Evolutionary conservation across 2,113 vertebrate genomes (phyloP).

Genomic region (Sula dactylatra): DNA sequence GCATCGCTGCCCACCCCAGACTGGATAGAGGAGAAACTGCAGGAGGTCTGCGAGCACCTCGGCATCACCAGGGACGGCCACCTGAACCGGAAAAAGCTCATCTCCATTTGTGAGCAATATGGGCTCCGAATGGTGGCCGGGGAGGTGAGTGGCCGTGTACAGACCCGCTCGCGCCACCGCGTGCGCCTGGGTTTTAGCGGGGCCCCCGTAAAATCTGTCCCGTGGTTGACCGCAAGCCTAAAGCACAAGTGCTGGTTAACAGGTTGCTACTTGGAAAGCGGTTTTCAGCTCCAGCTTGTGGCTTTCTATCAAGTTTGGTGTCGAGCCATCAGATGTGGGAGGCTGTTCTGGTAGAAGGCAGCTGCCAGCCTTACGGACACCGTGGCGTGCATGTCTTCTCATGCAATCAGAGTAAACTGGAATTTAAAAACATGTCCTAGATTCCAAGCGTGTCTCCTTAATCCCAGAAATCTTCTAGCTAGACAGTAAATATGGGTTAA

Average conservation of each 20-base stretch:
- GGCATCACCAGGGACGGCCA: constrained; percentile 80
- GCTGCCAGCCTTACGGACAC: background rate
- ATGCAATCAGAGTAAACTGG: background rate
- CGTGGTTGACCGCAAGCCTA: background rate
- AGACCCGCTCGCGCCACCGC: accelerated
- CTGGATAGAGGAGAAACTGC: constrained; percentile 84
- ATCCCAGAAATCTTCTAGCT: background rate
- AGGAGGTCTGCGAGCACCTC: constrained; percentile 83
- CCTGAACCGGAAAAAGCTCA: constrained; percentile 78
- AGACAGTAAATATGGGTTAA: background rate
- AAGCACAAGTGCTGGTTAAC: background rate
- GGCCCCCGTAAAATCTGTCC: background rate
- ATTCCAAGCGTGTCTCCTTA: constrained; percentile 25
- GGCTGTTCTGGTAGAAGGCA: background rate
- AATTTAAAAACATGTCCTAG: background rate
- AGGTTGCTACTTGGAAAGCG: accelerated
- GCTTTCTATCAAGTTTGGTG: background rate
- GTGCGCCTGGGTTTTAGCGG: accelerated
- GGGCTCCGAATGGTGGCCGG: constrained; percentile 62
- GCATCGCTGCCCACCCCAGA: constrained; percentile 60
- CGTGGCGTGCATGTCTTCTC: background rate
- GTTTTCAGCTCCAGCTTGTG: background rate
- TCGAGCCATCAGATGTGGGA: background rate
- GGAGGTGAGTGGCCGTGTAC: constrained; percentile 20
- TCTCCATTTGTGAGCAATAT: constrained; percentile 83